Percentiles rank a stretch among this genome's conserved stretches.
Evolutionary conservation across 2,797 vertebrate species (phyloP).

Genomic region (Eulemur mongoz): DNA sequence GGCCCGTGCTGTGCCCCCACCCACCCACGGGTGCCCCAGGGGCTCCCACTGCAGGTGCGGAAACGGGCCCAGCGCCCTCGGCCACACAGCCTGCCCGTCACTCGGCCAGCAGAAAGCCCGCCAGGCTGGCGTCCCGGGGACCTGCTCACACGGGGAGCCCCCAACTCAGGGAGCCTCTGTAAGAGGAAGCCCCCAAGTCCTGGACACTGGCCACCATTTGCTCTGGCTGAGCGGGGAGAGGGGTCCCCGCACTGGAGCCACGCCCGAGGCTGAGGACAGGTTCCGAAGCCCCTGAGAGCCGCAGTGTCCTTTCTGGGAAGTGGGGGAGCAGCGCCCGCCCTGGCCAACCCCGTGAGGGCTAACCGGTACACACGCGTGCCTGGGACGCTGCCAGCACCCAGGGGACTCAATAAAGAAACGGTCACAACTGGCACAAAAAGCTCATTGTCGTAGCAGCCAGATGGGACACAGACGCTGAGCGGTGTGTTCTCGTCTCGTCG

Average conservation of each 20-base stretch:
- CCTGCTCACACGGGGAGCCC: background rate
- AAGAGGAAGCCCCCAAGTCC: background rate
- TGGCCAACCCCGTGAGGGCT: fast-evolving
- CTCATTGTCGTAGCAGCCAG: background rate
- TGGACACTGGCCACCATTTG: background rate
- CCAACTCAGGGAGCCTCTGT: background rate
- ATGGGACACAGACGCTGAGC: fast-evolving
- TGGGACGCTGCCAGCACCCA: background rate
- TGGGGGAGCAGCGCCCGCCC: no score
- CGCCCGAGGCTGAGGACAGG: background rate
- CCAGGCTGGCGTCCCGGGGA: background rate
- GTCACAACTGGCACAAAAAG: fast-evolving
- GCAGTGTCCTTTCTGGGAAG: background rate
- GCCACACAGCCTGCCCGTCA: background rate
- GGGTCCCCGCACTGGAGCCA: background rate
- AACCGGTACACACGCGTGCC: fast-evolving
- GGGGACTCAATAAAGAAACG: fast-evolving
- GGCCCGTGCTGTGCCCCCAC: background rate
- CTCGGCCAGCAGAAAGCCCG: background rate
- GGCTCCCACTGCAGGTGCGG: fast-evolving
- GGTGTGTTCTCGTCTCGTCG: background rate
- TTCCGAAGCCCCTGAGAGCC: background rate
- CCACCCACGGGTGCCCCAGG: no score
- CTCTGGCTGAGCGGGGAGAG: background rate
- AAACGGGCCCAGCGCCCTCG: fast-evolving